Conservation (phyloP, 35 echinoderm and acorn worm species). For the Apostichopus californicus region DNA sequence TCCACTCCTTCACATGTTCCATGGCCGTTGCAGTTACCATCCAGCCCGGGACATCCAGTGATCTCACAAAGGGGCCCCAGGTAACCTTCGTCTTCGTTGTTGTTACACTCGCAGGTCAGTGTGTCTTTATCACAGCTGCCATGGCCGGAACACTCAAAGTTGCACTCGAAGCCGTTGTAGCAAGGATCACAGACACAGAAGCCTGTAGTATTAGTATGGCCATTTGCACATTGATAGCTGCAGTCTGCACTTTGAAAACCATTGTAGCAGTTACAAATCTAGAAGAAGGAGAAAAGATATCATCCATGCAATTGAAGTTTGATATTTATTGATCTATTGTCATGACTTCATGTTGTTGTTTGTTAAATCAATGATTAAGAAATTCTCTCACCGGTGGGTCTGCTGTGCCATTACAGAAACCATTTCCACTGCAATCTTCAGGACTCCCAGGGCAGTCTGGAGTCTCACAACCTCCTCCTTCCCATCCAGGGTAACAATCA, state of each 20-base stretch:
- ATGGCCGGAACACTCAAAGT: slow-evolving; percentile 79
- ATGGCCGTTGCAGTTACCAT: slow-evolving; percentile 71
- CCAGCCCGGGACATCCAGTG: slow-evolving; percentile 73
- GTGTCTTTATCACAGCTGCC: slow-evolving; percentile 61
- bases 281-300: too few species aligned
- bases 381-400: background rate
- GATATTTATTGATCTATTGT: too few species aligned
- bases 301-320: too few species aligned
- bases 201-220: slow-evolving; percentile 23
- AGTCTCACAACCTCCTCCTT: background rate
- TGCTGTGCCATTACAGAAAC: background rate
- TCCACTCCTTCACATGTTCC: slow-evolving; percentile 67
- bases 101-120: slow-evolving; percentile 59
- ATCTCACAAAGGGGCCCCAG: slow-evolving; percentile 76
- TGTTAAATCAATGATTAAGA: too few species aligned
- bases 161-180: slow-evolving; percentile 82
- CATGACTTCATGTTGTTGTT: too few species aligned
- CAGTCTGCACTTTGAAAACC: slow-evolving; percentile 58
- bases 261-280: slow-evolving; percentile 2
- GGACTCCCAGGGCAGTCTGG: background rate
- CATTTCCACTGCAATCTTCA: background rate
- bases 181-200: slow-evolving; percentile 80
- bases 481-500: slow-evolving; percentile 83
- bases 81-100: slow-evolving; percentile 46
- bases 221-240: slow-evolving; percentile 25